These are phyloP conservation scores for Echiichthys vipera DNA, from an alignment of 2,797 vertebrate genomes.

Conservation along the genomic window DNA sequence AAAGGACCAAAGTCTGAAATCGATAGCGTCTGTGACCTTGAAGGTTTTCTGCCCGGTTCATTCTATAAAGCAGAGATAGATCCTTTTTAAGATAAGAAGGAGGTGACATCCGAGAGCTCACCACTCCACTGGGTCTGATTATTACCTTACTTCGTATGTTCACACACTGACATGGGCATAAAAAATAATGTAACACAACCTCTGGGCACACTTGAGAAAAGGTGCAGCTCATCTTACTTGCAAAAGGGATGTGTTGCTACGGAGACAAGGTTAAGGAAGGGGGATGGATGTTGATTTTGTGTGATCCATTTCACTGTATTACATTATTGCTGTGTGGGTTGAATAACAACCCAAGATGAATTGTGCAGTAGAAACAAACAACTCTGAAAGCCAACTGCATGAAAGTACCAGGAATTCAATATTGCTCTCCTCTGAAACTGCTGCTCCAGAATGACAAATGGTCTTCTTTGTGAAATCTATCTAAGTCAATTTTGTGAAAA, in stretches of 20 bases:
- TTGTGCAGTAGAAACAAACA: constrained; percentile 48
- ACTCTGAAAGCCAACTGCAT: constrained; percentile 52
- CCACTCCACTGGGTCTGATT: constrained; percentile 7
- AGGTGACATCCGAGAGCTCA: background rate
- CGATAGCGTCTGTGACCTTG: constrained; percentile 12
- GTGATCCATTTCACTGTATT: constrained; percentile 69
- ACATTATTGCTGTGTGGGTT: constrained; percentile 61
- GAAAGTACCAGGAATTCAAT: constrained; percentile 46
- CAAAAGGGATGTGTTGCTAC: constrained; percentile 77
- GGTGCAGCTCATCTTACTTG: constrained; percentile 71
- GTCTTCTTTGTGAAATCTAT: constrained; percentile 8
- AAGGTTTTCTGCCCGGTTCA: background rate
- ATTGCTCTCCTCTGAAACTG: constrained; percentile 31
- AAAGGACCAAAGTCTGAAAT: constrained; percentile 4
- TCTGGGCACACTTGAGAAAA: constrained; percentile 58
- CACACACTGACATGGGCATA: constrained; percentile 27
- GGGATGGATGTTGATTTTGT: constrained; percentile 65
- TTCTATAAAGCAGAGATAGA: background rate
- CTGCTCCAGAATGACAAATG: constrained; percentile 47
- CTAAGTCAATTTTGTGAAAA: constrained; percentile 13
- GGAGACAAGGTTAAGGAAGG: constrained; percentile 73
- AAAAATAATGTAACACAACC: constrained; percentile 50
- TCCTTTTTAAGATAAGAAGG: background rate
- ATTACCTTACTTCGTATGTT: constrained; percentile 13
- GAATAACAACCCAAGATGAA: constrained; percentile 63